These are phyloP conservation scores for Oryzias curvinotus DNA, from an alignment of 2,113 vertebrate genomes.

Conservation along the genomic window DNA sequence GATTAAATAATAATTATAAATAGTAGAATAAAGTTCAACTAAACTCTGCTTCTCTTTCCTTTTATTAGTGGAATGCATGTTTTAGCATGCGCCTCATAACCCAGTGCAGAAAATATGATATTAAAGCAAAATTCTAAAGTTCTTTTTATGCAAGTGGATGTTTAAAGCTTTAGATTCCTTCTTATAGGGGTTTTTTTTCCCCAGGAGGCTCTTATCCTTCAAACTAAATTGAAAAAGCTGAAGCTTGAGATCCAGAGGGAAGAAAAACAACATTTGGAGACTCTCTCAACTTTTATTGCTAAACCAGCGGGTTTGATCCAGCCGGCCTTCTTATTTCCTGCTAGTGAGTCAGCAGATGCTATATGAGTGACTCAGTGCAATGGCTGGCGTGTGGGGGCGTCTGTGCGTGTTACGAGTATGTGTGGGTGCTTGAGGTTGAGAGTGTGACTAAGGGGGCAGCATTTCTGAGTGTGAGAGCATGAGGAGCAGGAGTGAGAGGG, in stretches of 20 bases:
- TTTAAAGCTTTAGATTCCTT: no score
- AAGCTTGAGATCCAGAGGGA: background rate
- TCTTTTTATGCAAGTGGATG: no score
- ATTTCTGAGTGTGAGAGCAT: conserved; percentile 2
- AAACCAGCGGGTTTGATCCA: conserved; percentile 30
- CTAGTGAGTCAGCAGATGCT: conserved; percentile 42
- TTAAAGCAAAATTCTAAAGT: no score
- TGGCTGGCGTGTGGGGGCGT: conserved; percentile 29
- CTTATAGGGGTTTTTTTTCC: no score
- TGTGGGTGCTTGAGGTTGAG: conserved; percentile 36
- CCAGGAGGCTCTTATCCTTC: no score
- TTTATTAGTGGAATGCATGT: no score
- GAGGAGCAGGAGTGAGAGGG: conserved; percentile 4
- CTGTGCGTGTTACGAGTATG: conserved; percentile 20
- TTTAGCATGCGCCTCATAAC: no score
- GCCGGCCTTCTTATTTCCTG: conserved; percentile 29
- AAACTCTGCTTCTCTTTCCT: no score
- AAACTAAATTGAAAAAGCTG: no score
- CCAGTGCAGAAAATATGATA: no score
- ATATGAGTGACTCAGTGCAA: conserved; percentile 40
- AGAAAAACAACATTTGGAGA: conserved; percentile 39
- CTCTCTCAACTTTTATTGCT: conserved; percentile 18
- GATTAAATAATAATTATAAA: no score
- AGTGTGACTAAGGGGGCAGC: conserved; percentile 45
- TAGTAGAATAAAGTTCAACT: no score